Percentiles rank a stretch among this genome's conserved stretches.
Evolutionary conservation across 2,888 invertebrate species (phyloP).

Genomic region (Eledona agricola): DNA sequence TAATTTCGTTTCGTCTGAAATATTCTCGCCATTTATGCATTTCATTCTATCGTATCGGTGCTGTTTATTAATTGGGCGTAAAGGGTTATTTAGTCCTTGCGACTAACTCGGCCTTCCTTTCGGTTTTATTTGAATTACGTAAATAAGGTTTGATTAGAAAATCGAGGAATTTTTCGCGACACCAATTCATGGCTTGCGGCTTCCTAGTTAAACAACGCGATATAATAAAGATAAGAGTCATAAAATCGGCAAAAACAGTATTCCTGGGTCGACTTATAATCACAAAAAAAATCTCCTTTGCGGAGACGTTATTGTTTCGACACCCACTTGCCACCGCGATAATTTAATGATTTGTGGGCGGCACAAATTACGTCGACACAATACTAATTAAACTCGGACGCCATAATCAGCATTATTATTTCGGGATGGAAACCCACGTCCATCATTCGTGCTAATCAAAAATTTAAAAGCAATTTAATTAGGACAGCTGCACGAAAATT

Average conservation of each 20-base stretch:
- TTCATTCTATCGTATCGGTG: slow-evolving; percentile 16
- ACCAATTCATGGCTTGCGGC: slow-evolving; percentile 1
- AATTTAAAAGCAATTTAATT: slow-evolving; percentile 15
- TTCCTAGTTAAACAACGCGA: slow-evolving; percentile 12
- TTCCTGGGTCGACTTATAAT: background rate
- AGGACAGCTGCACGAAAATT: slow-evolving; percentile 6
- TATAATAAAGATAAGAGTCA: slow-evolving; percentile 20
- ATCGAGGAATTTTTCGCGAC: too few relatives aligned
- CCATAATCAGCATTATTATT: too few relatives aligned
- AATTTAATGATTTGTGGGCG: slow-evolving; percentile 20
- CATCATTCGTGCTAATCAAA: slow-evolving; percentile 9
- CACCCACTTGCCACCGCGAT: slow-evolving; percentile 20
- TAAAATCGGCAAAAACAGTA: slow-evolving; percentile 16
- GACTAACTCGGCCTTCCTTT: slow-evolving; percentile 1
- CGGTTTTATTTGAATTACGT: slow-evolving; percentile 14
- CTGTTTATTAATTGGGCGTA: slow-evolving; percentile 27
- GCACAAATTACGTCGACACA: slow-evolving; percentile 22
- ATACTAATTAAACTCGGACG: slow-evolving; percentile 18
- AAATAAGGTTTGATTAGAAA: too few relatives aligned
- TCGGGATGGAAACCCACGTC: too few relatives aligned
- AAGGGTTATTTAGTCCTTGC: slow-evolving; percentile 20
- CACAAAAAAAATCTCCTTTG: background rate
- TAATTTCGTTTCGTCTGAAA: slow-evolving; percentile 1
- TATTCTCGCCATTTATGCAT: slow-evolving; percentile 11
- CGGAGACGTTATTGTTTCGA: slow-evolving; percentile 19